Percentiles rank a stretch among this genome's conserved stretches.
Evolutionary conservation across 1,140 invertebrate genomes (phyloP).

Genomic region (Pinna nobilis): DNA sequence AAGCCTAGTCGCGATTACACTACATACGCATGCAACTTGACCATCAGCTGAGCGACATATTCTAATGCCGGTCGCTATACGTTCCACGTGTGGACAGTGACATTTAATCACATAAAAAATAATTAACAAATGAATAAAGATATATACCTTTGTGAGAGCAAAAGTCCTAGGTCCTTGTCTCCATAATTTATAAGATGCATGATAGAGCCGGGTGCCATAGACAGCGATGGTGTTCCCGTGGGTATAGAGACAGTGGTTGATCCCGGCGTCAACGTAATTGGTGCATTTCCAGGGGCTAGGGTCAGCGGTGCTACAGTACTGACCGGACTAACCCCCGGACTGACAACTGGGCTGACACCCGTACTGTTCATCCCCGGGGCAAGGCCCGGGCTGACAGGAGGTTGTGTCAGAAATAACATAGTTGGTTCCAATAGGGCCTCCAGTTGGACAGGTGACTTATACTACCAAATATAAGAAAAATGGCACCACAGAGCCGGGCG

Average conservation of each 20-base stretch:
- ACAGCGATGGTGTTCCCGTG: background rate
- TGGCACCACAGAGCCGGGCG: too few species aligned
- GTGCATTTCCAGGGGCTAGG: constrained; percentile 19
- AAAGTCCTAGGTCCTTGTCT: constrained; percentile 55
- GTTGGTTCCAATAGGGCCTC: background rate
- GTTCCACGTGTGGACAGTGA: too few species aligned
- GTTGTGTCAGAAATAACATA: constrained; percentile 20
- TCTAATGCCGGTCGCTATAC: too few species aligned
- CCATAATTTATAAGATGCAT: constrained; percentile 60
- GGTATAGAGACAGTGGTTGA: background rate
- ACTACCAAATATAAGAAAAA: too few species aligned
- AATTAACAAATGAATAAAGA: too few species aligned
- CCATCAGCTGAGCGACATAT: too few species aligned
- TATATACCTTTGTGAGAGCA: constrained; percentile 55
- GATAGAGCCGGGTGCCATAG: constrained; percentile 37
- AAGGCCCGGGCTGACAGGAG: constrained; percentile 27
- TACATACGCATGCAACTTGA: too few species aligned
- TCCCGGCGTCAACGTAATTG: constrained; percentile 3
- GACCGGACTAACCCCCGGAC: constrained; percentile 36
- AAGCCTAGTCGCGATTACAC: too few species aligned
- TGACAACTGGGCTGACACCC: constrained; percentile 40
- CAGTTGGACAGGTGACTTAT: too few species aligned
- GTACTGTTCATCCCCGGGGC: constrained; percentile 24
- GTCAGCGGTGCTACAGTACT: constrained; percentile 41
- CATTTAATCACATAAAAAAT: too few species aligned